A percentile compares a stretch with the other conserved stretches of the same genome.
Evolutionary conservation across 2,797 vertebrate species (phyloP).

Genomic region (Centropyge bicolor): DNA sequence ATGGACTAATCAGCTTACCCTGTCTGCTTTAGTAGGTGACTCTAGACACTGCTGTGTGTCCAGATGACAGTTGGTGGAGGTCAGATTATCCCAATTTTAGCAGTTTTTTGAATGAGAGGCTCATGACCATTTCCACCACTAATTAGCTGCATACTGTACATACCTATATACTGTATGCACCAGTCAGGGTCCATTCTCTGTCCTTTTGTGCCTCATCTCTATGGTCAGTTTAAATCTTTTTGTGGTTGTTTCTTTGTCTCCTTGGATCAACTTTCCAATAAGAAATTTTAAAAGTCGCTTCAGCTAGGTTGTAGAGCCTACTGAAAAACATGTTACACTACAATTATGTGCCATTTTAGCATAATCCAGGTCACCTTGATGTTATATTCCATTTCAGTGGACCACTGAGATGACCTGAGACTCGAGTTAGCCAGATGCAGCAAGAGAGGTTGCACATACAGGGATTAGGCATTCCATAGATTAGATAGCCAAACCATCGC

Average conservation of each 20-base stretch:
- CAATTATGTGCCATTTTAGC: background rate
- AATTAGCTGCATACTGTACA: slow-evolving; percentile 31
- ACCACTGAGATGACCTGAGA: background rate
- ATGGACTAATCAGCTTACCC: slow-evolving; percentile 81
- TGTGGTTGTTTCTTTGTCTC: background rate
- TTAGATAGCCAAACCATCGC: slow-evolving; percentile 39
- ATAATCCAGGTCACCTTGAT: slow-evolving; percentile 3
- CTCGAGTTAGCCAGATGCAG: slow-evolving; percentile 18
- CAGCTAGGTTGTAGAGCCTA: too few species aligned
- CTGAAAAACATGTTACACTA: background rate
- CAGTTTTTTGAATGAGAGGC: slow-evolving; percentile 39
- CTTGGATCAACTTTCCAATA: background rate
- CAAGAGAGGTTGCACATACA: slow-evolving; percentile 4
- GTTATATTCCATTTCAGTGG: slow-evolving; percentile 2
- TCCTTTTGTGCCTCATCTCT: background rate
- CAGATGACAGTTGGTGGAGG: slow-evolving; percentile 67
- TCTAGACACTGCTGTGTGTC: slow-evolving; percentile 47
- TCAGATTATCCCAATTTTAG: slow-evolving; percentile 47
- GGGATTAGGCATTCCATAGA: background rate
- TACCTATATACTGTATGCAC: background rate
- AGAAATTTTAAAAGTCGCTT: background rate
- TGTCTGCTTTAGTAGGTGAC: slow-evolving; percentile 75
- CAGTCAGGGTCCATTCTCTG: slow-evolving; percentile 4
- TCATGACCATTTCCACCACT: slow-evolving; percentile 10
- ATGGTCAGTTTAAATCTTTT: background rate